Base-by-base conservation (phyloP, 2,888 invertebrate genomes). In the Carcina quercana region DNA sequence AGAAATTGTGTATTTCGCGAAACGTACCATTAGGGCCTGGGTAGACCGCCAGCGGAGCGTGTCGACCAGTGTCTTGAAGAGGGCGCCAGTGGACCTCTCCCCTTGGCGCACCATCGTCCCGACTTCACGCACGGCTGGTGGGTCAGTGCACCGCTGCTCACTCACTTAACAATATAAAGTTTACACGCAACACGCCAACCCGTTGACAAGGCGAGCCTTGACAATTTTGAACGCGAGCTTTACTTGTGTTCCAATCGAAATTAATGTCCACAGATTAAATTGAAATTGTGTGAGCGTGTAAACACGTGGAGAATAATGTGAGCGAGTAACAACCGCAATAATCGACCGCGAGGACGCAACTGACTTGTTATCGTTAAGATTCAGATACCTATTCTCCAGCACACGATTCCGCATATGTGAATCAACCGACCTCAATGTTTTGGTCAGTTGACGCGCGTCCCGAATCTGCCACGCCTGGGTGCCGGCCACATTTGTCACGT, bases 281-380 rank as follows among this genome's bases (percentile, higher is more conserved):
- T n/a, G 20, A 20, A 4, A 20, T n/a, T 7, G 8, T 2, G 20
- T 5, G 20, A 20, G 6, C 20, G 20, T n/a, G 13, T 24, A 11
- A 12, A 6, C 24, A 13, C 10, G 8, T 19, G 19, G 6, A 19
- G 8, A 2, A 24, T 24, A 24, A 24, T 32, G 20, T 22, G 15
- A 37, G 43, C 33, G 35, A 38, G 52, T 54, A 63, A 62, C 76
- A 73, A 78, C 82, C 82, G 79, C 70, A 71, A 80, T 80, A 74
- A 79, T 68, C 80, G 76, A 56, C 64, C 57, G 79, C 74, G 71
- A 67, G 71, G 67, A 72, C 68, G 62, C 73, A 75, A 82, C 82
- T 82, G 80, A 67, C 73, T 61, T 59, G 70, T 78, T 82, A 80
- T 80, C 76, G 37, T 28, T 22, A 30, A 22, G 17, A 24, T 30